Evolutionary conservation across 2,888 invertebrate genomes (phyloP).

Genomic region (Halocaridina rubra): DNA sequence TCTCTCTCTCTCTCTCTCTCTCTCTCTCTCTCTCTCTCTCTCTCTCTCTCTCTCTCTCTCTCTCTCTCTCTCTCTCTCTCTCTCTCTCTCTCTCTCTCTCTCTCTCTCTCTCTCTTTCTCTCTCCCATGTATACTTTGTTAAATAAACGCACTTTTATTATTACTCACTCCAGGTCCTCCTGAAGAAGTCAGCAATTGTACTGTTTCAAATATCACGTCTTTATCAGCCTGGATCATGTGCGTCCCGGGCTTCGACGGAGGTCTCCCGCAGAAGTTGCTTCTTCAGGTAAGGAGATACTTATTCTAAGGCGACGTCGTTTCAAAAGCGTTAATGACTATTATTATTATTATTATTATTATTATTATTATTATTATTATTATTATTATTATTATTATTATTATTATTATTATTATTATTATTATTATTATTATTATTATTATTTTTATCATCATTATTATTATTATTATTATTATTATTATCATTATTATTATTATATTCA

Average conservation of each 20-base stretch:
- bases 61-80: neutral
- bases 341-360: too few relatives aligned
- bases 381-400: too few relatives aligned
- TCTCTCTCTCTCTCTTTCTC: neutral
- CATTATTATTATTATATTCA: too few relatives aligned
- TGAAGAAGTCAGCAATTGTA: slow-evolving; percentile 66
- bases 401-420: too few relatives aligned
- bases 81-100: neutral
- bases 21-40: slow-evolving; percentile 5
- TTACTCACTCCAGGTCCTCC: slow-evolving; percentile 66
- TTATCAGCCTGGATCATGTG: slow-evolving; percentile 65
- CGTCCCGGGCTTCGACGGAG: slow-evolving; percentile 66
- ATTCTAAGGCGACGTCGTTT: too few relatives aligned
- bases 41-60: neutral
- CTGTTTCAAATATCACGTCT: slow-evolving; percentile 66
- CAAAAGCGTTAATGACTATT: too few relatives aligned
- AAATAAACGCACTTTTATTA: too few relatives aligned
- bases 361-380: too few relatives aligned
- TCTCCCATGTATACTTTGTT: neutral
- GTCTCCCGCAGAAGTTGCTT: slow-evolving; percentile 66
- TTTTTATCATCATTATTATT: too few relatives aligned
- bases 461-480: too few relatives aligned
- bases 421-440: too few relatives aligned
- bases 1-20: neutral
- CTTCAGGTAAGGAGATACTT: slow-evolving; percentile 65